phyloP scores from a whole-genome alignment of 23 tunicate genomes.

The Botrylloides violaceus region DNA sequence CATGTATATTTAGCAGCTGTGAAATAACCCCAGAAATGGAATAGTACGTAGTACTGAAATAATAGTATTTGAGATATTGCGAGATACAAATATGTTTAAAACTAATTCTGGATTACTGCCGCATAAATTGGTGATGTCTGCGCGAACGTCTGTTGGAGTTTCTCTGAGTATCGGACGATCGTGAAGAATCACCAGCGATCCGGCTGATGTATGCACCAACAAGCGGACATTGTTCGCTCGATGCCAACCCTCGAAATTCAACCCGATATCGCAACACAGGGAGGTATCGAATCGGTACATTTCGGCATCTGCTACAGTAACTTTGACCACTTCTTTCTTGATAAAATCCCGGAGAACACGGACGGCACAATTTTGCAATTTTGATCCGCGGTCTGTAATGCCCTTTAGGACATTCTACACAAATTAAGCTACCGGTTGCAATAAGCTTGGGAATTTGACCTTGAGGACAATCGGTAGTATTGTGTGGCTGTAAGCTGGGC shows the following conservation, averaged over 20 bases:
- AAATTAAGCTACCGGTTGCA: not conserved
- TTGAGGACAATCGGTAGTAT: conserved; percentile 7
- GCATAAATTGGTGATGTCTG: too few species aligned
- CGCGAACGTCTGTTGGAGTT: too few species aligned
- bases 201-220: not conserved
- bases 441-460: conserved; percentile 3
- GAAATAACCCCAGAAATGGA: too few species aligned
- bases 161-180: too few species aligned
- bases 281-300: not conserved
- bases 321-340: conserved; percentile 9
- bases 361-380: not conserved
- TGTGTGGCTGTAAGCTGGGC: not conserved
- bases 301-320: conserved; percentile 7
- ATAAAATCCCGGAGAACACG: conserved; percentile 25
- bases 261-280: not conserved
- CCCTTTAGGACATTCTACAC: conserved; percentile 14
- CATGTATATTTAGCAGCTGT: too few species aligned
- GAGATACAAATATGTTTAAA: too few species aligned
- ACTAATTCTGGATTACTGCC: too few species aligned
- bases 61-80: too few species aligned
- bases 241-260: not conserved
- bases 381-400: conserved; percentile 10
- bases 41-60: too few species aligned
- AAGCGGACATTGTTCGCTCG: not conserved
- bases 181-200: not conserved